Evolutionary conservation across 2,797 vertebrate genomes (phyloP).

Genomic region (Muscicapa striata): DNA sequence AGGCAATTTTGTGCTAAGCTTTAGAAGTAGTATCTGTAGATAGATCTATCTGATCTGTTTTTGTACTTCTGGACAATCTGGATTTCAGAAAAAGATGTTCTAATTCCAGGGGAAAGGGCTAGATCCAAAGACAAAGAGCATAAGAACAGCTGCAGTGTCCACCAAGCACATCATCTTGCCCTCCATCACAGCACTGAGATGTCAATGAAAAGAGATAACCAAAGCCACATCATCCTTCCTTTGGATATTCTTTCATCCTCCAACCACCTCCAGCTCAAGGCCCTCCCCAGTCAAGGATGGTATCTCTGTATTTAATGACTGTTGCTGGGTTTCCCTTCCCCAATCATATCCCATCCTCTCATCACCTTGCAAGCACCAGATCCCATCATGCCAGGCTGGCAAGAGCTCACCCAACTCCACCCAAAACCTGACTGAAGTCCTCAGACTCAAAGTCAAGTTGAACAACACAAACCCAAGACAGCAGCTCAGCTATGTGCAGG

Average conservation of each 20-base stretch:
- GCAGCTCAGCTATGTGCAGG: background rate
- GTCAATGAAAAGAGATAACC: background rate
- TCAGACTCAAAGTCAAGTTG: accelerated
- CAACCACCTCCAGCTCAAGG: background rate
- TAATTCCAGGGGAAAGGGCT: background rate
- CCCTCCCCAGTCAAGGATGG: background rate
- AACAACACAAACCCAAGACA: background rate
- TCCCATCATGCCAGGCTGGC: accelerated
- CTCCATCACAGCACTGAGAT: background rate
- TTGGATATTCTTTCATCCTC: background rate
- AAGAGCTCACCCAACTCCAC: background rate
- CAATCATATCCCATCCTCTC: background rate
- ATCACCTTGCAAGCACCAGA: background rate
- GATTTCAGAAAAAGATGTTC: background rate
- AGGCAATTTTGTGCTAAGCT: background rate
- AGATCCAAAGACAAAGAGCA: background rate
- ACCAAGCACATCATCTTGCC: background rate
- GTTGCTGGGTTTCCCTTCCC: background rate
- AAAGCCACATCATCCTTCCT: background rate
- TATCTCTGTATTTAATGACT: background rate
- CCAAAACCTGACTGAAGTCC: background rate
- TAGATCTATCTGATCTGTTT: background rate
- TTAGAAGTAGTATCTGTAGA: background rate
- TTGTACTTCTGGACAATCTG: background rate
- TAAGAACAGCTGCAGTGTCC: background rate